These are phyloP conservation scores for Leptoclinus maculatus DNA, from an alignment of 2,797 vertebrate genomes.

Conservation along the genomic window DNA sequence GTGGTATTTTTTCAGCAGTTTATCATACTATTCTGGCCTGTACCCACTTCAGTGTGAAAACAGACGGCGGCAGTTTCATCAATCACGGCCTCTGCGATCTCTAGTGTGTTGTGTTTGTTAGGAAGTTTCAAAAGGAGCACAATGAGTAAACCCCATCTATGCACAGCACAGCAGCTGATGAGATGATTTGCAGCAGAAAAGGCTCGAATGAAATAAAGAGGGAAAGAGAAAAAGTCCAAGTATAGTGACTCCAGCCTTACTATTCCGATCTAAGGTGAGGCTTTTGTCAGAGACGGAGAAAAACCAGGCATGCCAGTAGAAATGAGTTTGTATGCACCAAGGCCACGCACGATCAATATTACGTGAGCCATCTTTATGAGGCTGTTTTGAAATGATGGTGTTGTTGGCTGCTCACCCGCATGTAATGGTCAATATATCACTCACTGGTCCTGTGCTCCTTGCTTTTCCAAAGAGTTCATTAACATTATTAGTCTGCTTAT, in stretches of 20 bases:
- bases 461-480: constrained; percentile 45
- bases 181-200: constrained; percentile 34
- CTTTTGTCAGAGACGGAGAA: constrained; percentile 30
- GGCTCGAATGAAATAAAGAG: background rate
- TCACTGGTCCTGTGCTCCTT: constrained; percentile 13
- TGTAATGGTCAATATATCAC: constrained; percentile 39
- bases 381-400: constrained; percentile 62
- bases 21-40: constrained; percentile 18
- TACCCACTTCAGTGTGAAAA: constrained; percentile 31
- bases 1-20: constrained; percentile 9
- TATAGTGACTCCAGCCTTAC: constrained; percentile 17
- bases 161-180: constrained; percentile 14
- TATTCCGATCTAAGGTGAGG: constrained; percentile 33
- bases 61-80: constrained; percentile 29
- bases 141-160: constrained; percentile 17
- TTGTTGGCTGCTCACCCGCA: constrained; percentile 39
- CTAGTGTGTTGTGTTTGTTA: constrained; percentile 33
- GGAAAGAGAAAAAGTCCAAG: background rate
- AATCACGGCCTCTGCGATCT: constrained; percentile 38
- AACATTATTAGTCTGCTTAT: constrained; percentile 23
- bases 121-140: constrained; percentile 42
- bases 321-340: constrained; percentile 48
- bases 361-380: constrained; percentile 53
- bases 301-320: constrained; percentile 30
- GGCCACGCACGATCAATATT: constrained; percentile 51